These are phyloP conservation scores for Macaria notata DNA, from an alignment of 2,888 invertebrate genomes.

Conservation along the genomic window DNA sequence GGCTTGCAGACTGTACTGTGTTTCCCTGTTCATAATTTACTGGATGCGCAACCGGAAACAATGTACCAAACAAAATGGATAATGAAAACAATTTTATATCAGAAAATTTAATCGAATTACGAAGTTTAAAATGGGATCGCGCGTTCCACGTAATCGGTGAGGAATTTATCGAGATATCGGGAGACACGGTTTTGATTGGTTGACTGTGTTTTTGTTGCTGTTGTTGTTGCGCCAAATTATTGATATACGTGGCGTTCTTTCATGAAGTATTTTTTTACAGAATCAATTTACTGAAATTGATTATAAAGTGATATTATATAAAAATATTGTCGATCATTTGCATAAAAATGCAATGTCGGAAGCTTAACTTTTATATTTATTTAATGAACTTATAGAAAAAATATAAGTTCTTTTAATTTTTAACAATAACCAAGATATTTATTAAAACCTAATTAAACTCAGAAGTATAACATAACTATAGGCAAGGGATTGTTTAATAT, in stretches of 20 bases:
- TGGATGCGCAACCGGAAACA: constrained; percentile 71
- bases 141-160: constrained; percentile 46
- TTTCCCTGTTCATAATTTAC: constrained; percentile 65
- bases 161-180: constrained; percentile 45
- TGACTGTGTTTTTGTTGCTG: constrained; percentile 7
- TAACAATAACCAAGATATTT: constrained; percentile 9
- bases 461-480: constrained; percentile 43
- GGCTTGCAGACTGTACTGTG: constrained; percentile 60
- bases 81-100: constrained; percentile 76
- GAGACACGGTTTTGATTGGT: constrained; percentile 19
- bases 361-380: no score
- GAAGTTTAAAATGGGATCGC: constrained; percentile 56
- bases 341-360: no score
- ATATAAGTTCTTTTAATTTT: no score
- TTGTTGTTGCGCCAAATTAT: no score
- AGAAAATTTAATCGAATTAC: constrained; percentile 69
- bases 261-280: no score
- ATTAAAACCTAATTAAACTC: constrained; percentile 33
- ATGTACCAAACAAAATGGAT: constrained; percentile 71
- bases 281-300: no score
- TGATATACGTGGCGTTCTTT: neutral
- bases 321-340: no score
- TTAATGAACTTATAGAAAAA: no score
- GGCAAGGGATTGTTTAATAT: constrained; percentile 59
- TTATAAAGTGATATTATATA: no score